Evolutionary conservation across 2,888 invertebrate species (phyloP).

Genomic region (Synanthedon andrenaeformis): DNA sequence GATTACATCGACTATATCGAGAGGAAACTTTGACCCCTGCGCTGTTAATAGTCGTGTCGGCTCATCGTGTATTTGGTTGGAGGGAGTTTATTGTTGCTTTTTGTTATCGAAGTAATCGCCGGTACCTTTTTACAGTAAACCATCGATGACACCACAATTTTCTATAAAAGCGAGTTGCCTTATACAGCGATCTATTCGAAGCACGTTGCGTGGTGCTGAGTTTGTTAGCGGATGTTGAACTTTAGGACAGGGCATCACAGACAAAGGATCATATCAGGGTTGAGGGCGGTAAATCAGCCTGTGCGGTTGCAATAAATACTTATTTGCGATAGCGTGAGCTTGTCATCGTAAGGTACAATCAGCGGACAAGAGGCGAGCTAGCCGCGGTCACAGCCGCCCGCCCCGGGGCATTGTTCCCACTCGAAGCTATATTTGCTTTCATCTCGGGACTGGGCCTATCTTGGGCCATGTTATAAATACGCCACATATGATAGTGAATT

Average conservation of each 20-base stretch:
- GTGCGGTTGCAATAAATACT: conserved; percentile 59
- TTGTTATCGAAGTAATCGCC: conserved; percentile 29
- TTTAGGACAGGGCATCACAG: conserved; percentile 2
- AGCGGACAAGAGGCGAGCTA: conserved; percentile 41
- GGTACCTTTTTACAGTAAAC: conserved; percentile 18
- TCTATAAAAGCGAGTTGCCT: background rate
- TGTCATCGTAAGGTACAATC: conserved; percentile 68
- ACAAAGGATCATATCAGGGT: conserved; percentile 10
- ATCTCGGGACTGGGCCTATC: conserved; percentile 10
- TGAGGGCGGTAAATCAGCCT: conserved; percentile 21
- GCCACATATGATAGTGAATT: conserved; percentile 40
- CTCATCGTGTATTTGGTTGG: conserved; percentile 30
- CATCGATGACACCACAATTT: conserved; percentile 9
- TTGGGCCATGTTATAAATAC: conserved; percentile 28
- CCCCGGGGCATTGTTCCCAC: conserved; percentile 56
- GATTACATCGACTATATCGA: conserved; percentile 33
- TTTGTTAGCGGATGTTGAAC: background rate
- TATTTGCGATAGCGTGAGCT: conserved; percentile 56
- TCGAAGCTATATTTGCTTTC: conserved; percentile 30
- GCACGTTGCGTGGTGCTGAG: background rate
- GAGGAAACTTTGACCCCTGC: conserved; percentile 56
- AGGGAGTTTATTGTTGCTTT: conserved; percentile 37
- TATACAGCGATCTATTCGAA: background rate
- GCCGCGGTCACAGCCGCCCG: conserved; percentile 10
- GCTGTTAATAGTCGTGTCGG: conserved; percentile 52